phyloP scores from a whole-genome alignment of 2,797 vertebrate genomes.

The Muscicapa striata region DNA sequence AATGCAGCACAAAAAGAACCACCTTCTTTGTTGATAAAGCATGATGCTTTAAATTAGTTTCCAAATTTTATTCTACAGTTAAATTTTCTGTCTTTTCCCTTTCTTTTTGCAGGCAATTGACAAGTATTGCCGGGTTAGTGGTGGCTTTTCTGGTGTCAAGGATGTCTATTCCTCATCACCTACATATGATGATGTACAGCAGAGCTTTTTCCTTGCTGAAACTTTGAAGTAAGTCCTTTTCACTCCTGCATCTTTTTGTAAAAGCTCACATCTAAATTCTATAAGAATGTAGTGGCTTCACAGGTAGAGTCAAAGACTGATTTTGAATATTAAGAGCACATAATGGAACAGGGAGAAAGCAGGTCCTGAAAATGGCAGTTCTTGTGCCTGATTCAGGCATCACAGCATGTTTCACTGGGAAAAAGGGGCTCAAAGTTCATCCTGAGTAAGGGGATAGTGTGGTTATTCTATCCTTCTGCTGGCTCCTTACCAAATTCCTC shows the following conservation, averaged over 20 bases:
- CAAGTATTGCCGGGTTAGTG: constrained; percentile 93
- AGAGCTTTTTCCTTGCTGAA: constrained; percentile 99
- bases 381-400: not conserved
- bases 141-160: constrained; percentile 98
- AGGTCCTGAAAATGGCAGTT: not conserved
- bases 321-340: not conserved
- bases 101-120: constrained; percentile 88
- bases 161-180: constrained; percentile 97
- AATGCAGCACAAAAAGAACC: not conserved
- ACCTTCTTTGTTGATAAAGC: not conserved
- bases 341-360: not conserved
- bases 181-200: constrained; percentile 95
- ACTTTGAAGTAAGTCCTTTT: constrained; percentile 91
- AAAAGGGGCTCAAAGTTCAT: not conserved
- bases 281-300: not conserved
- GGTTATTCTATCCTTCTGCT: not conserved
- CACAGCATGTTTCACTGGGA: not conserved
- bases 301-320: not conserved
- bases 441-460: not conserved
- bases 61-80: not conserved
- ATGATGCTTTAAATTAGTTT: not conserved
- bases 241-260: not conserved
- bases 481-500: not conserved
- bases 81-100: not conserved
- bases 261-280: not conserved